phyloP scores from a whole-genome alignment of 2,888 invertebrate species.

The Drosophila lutescens region DNA sequence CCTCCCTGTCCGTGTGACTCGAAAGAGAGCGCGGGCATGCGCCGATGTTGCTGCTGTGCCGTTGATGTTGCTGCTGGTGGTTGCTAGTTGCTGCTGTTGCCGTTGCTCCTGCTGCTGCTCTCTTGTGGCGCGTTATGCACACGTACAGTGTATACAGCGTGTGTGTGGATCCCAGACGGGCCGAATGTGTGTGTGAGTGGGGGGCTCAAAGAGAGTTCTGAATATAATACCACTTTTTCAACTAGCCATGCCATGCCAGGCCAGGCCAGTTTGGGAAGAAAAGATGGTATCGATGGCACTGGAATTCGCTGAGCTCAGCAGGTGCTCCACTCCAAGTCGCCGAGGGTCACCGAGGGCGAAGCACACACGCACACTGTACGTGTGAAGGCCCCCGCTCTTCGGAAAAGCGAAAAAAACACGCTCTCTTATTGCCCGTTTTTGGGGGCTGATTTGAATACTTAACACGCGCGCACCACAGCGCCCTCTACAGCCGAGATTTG shows the following conservation, averaged over 20 bases:
- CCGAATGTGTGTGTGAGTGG: constrained; percentile 3
- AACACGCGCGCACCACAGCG: constrained; percentile 62
- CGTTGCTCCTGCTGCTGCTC: constrained; percentile 28
- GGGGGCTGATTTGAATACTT: constrained; percentile 76
- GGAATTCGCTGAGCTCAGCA: constrained; percentile 42
- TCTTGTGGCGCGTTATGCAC: constrained; percentile 71
- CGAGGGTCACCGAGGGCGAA: constrained; percentile 14
- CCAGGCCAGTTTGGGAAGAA: background rate
- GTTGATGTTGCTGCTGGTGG: constrained; percentile 39
- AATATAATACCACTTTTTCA: constrained; percentile 1
- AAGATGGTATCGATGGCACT: constrained; percentile 9
- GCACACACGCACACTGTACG: constrained; percentile 46
- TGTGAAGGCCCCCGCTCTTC: constrained; percentile 45
- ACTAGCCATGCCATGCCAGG: background rate
- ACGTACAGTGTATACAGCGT: constrained; percentile 70
- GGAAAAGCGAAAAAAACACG: background rate
- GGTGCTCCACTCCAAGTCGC: constrained; percentile 30
- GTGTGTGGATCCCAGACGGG: constrained; percentile 49
- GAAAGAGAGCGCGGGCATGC: constrained; percentile 26
- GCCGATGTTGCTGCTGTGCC: constrained; percentile 45
- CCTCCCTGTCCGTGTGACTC: constrained; percentile 17
- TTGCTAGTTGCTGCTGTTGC: constrained; percentile 15
- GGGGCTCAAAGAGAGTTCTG: constrained; percentile 25
- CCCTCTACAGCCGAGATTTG: constrained; percentile 81
- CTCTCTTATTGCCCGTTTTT: constrained; percentile 29